Evolutionary conservation across 2,888 invertebrate genomes (phyloP).

Genomic region (Gandaritis pyraliata): DNA sequence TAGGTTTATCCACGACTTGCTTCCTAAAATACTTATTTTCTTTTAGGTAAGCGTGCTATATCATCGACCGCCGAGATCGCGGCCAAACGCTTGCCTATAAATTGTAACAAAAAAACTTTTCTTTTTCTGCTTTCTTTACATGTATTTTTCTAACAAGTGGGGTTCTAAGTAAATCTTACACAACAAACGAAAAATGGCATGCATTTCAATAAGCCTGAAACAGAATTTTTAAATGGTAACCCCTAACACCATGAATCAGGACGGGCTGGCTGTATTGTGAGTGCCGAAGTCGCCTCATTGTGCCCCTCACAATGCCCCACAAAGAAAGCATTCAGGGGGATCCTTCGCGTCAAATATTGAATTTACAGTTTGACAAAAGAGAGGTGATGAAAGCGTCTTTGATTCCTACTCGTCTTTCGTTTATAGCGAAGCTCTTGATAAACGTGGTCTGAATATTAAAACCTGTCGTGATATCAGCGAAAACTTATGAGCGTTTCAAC

Average conservation of each 20-base stretch:
- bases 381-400: slow-evolving; percentile 21
- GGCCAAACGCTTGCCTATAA: too few relatives aligned
- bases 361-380: slow-evolving; percentile 44
- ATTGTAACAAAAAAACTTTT: too few relatives aligned
- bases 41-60: too few relatives aligned
- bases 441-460: background rate
- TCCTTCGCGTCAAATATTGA: slow-evolving; percentile 48
- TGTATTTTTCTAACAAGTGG: too few relatives aligned
- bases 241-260: slow-evolving; percentile 26
- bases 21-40: too few relatives aligned
- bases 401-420: slow-evolving; percentile 19
- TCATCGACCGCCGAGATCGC: too few relatives aligned
- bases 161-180: too few relatives aligned
- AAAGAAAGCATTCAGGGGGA: slow-evolving; percentile 39
- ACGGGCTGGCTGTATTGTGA: slow-evolving; percentile 32
- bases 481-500: too few relatives aligned
- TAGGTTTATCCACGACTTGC: too few relatives aligned
- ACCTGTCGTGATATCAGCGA: background rate
- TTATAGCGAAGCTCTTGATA: slow-evolving; percentile 1
- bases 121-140: too few relatives aligned
- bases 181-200: slow-evolving; percentile 5
- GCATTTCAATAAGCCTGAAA: slow-evolving; percentile 23
- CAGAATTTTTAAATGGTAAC: slow-evolving; percentile 19
- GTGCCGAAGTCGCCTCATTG: slow-evolving; percentile 31
- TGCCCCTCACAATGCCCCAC: slow-evolving; percentile 44